Evolutionary conservation across 2,113 vertebrate genomes (phyloP), one percentile per base, ranked within the genome.

Genomic region (Macroglossus sobrinus): DNA sequence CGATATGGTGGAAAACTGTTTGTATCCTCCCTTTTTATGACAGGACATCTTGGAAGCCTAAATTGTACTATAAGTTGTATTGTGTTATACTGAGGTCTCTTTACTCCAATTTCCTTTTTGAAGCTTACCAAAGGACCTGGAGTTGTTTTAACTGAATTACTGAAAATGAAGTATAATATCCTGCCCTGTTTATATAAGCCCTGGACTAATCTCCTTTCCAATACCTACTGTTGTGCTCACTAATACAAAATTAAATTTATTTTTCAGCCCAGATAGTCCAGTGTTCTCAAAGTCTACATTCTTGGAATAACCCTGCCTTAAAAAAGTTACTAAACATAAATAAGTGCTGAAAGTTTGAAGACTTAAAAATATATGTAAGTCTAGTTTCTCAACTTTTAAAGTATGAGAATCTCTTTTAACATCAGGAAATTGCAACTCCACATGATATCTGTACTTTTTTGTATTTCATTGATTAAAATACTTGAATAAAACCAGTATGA

Each of bases 381-480:
- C 21, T 79, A 66, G 30, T 53, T 33, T 76, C 14, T 8, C 30
- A 96, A 30, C 2, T 74, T 94, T 68, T 63, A 79, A 93, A 93
- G 18, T 78, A 55, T 78, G 40, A 78, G 26, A 78, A 91, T 89
- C 18, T 19, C 55, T 72, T 87, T 93, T 91, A 80, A 87, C 33
- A 50, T 47, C 16, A 84, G 74, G 87, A 94, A 87, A 59, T 84
- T 95, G 13, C 33, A 87, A 26, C 33, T 74, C 57, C 33, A 79
- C 13, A 7, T 68, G n/a, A 59, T 47, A 89, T n/a, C 38, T 91
- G 21, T 81, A 45, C 11, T 76, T 74, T 95, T 81, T 72, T 90
- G 16, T 97, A 66, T 85, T 89, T 30, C 63, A 85, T 19, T 76
- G 76, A 61, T 81, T 76, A n/a, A 63, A 91, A 47, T 90, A 91